Evolutionary conservation across 2,888 invertebrate species (phyloP).

Genomic region (Tetanocera ferruginea): DNA sequence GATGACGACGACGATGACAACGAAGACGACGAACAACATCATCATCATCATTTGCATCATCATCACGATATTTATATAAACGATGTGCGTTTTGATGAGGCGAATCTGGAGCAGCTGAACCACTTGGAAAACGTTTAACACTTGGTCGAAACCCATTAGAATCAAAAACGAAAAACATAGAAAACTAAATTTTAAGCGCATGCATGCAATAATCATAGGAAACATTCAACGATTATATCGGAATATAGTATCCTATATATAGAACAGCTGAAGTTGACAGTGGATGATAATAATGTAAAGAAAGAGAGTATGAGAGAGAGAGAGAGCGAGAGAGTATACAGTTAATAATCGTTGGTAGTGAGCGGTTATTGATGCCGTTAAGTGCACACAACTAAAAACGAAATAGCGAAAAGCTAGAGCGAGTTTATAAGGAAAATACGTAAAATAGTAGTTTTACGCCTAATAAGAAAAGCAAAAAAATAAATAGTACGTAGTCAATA

Average conservation of each 20-base stretch:
- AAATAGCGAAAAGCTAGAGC: neutral
- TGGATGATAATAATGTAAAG: neutral
- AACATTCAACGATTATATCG: neutral
- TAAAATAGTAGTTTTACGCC: conserved; percentile 12
- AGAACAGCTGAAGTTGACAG: neutral
- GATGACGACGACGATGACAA: conserved; percentile 61
- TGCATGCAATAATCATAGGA: neutral
- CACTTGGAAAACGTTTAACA: conserved; percentile 69
- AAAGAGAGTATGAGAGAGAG: neutral
- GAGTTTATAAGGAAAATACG: conserved; percentile 16
- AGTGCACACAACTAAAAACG: neutral
- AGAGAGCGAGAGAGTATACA: neutral
- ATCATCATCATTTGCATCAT: conserved; percentile 35
- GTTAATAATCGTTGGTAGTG: neutral
- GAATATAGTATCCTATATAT: neutral
- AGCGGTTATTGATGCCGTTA: neutral
- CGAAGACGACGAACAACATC: conserved; percentile 7
- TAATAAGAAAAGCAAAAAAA: conserved; percentile 39
- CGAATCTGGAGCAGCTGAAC: conserved; percentile 64
- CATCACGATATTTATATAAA: conserved; percentile 66
- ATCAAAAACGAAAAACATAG: neutral
- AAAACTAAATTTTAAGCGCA: neutral
- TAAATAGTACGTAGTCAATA: conserved; percentile 47
- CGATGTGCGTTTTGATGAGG: conserved; percentile 64
- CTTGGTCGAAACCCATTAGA: conserved; percentile 49